A percentile compares a stretch with the other conserved stretches of the same genome.
phyloP scores from a whole-genome alignment of 2,113 vertebrate species.

The Tachysurus vachellii region DNA sequence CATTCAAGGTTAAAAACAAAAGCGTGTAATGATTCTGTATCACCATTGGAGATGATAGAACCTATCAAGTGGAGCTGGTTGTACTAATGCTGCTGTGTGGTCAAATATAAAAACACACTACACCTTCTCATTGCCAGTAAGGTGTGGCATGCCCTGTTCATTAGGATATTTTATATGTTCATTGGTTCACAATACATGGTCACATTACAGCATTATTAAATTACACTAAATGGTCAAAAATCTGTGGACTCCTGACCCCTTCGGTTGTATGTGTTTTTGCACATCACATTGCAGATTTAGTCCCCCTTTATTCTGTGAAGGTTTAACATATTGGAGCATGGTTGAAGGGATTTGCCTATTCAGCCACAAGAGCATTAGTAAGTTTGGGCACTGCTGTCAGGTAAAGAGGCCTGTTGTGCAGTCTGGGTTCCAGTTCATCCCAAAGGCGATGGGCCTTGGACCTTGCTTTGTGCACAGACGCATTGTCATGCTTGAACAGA shows the following conservation, averaged over 20 bases:
- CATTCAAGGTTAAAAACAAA: background rate
- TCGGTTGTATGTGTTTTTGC: background rate
- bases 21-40: background rate
- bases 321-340: background rate
- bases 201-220: background rate
- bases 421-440: background rate
- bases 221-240: background rate
- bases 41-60: background rate
- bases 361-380: background rate
- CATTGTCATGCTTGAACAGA: no score
- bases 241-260: background rate
- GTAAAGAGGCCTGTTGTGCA: background rate
- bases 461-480: no score
- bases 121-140: background rate
- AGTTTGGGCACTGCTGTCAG: background rate
- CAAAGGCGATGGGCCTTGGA: no score
- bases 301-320: background rate
- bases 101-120: background rate
- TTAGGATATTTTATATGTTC: background rate
- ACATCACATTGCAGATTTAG: background rate
- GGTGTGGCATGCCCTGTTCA: background rate
- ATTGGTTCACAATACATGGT: background rate
- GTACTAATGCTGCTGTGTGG: background rate
- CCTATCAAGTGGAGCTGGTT: background rate
- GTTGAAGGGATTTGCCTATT: background rate